These are phyloP conservation scores for Cephus cinctus DNA, from an alignment of 1,140 invertebrate species.

Conservation along the genomic window DNA sequence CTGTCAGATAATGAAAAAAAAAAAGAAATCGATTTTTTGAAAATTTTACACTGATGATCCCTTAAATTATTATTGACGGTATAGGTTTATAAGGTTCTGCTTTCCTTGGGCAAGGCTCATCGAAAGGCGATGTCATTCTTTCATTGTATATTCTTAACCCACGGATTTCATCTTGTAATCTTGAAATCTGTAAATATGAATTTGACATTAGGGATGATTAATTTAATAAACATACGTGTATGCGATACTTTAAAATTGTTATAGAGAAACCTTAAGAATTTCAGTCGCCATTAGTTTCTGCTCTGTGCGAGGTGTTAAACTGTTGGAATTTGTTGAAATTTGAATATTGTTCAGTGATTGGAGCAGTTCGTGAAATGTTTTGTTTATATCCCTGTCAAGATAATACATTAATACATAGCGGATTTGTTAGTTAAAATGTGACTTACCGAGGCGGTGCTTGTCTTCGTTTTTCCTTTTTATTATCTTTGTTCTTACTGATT, in stretches of 20 bases:
- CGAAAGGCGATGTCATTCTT: conserved; percentile 5
- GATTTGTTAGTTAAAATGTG: neutral
- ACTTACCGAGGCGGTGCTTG: conserved; percentile 22
- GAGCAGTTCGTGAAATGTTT: conserved; percentile 24
- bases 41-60: too few relatives aligned
- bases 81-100: conserved; percentile 2
- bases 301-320: conserved; percentile 19
- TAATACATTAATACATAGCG: neutral
- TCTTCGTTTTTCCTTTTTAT: conserved; percentile 4
- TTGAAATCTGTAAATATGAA: conserved; percentile 23
- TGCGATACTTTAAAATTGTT: neutral
- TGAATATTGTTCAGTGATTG: conserved; percentile 22
- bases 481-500: conserved; percentile 16
- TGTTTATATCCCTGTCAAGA: conserved; percentile 32
- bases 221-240: conserved; percentile 5
- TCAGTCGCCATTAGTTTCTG: conserved; percentile 24
- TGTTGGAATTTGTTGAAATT: conserved; percentile 11
- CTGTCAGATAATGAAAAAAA: neutral
- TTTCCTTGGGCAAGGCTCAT: conserved; percentile 9
- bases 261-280: conserved; percentile 31
- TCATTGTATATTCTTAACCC: conserved; percentile 25
- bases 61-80: conserved; percentile 18
- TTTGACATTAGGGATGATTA: conserved; percentile 12
- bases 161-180: conserved; percentile 25
- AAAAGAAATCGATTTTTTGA: too few relatives aligned